phyloP scores from a whole-genome alignment of 1,140 invertebrate genomes.

The Macrobrachium nipponense region DNA sequence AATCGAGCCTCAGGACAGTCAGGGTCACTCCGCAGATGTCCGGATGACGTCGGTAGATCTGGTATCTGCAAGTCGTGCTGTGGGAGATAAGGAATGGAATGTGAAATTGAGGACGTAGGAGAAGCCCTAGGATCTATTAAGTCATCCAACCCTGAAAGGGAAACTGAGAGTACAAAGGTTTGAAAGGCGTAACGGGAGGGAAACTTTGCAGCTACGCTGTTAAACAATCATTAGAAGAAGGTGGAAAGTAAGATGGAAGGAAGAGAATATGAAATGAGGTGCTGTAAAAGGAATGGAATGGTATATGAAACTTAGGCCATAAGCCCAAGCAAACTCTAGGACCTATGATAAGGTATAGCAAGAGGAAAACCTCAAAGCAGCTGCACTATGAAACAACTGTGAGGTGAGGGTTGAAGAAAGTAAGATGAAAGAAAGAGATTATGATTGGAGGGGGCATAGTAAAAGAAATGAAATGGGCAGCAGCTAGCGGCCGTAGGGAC shows the following conservation, averaged over 20 bases:
- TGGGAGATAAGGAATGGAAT: neutral
- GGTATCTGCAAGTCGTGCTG: conserved; percentile 44
- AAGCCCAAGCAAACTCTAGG: too few species aligned
- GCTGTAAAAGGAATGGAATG: neutral
- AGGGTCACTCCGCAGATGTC: conserved; percentile 46
- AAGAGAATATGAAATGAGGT: neutral
- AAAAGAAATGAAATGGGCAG: too few species aligned
- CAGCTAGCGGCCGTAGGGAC: too few species aligned
- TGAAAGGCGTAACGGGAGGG: too few species aligned
- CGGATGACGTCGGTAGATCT: conserved; percentile 38
- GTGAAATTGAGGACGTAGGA: neutral
- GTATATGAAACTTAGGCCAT: neutral
- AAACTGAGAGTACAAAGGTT: too few species aligned
- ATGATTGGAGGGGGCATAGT: too few species aligned
- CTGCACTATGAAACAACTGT: too few species aligned
- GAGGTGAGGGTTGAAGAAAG: too few species aligned
- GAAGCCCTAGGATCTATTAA: too few species aligned
- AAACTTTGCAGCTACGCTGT: too few species aligned
- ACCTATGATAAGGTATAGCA: neutral
- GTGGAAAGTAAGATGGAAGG: neutral
- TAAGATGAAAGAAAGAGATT: too few species aligned
- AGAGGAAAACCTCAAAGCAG: neutral
- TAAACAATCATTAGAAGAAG: neutral
- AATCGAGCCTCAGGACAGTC: conserved; percentile 43
- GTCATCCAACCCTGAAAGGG: too few species aligned